Conservation (phyloP, 2,888 invertebrate species). For the Campopleginae sp. region DNA sequence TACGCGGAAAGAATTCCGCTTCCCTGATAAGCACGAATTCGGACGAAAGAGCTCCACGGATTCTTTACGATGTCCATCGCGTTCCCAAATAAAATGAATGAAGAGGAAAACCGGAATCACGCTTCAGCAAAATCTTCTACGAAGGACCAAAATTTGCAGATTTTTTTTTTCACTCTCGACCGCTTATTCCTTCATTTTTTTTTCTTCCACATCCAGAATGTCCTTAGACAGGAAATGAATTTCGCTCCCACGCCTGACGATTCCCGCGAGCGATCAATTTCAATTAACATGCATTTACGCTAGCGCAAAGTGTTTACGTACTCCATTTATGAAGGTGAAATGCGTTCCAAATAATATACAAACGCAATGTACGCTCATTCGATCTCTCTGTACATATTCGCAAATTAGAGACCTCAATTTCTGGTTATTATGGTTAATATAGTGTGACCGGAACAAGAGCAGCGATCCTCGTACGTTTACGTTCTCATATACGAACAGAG, state of each 20-base stretch:
- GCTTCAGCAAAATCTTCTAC: too few species aligned
- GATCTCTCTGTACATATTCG: constrained; percentile 19
- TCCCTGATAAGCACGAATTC: background rate
- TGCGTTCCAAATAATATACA: constrained; percentile 30
- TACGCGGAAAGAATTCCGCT: background rate
- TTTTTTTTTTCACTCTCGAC: background rate
- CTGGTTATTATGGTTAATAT: constrained; percentile 19
- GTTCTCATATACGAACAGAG: background rate
- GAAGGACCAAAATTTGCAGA: background rate
- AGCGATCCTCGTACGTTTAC: background rate
- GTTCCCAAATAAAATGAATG: background rate
- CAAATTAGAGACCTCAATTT: constrained; percentile 26
- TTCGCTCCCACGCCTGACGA: background rate
- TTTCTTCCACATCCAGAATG: background rate
- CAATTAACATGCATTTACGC: constrained; percentile 1
- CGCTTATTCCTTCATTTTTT: background rate
- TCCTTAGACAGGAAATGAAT: background rate
- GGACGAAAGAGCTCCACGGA: too few species aligned
- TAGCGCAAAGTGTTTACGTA: constrained; percentile 10
- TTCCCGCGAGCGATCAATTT: constrained; percentile 10
- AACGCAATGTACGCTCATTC: background rate
- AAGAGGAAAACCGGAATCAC: background rate
- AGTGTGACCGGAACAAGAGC: constrained; percentile 1
- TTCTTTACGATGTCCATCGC: background rate
- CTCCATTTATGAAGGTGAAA: constrained; percentile 24